These are phyloP conservation scores for Asobara japonica DNA, from an alignment of 1,140 invertebrate species.

Conservation along the genomic window DNA sequence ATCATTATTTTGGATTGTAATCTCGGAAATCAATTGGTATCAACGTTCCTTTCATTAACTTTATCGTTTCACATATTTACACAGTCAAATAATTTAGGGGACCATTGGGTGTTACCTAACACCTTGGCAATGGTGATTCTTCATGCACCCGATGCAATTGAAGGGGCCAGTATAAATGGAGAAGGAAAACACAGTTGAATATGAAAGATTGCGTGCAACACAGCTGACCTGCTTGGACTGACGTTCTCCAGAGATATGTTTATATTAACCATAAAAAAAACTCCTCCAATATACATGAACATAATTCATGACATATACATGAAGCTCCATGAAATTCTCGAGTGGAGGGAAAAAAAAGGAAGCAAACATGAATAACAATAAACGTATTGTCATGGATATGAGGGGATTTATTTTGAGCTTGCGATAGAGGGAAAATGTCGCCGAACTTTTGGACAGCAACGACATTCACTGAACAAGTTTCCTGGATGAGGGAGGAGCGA, in stretches of 20 bases:
- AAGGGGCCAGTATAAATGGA: background rate
- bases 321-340: background rate
- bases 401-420: background rate
- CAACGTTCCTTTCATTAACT: too few species aligned
- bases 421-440: background rate
- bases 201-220: slow-evolving; percentile 13
- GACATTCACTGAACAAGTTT: background rate
- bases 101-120: too few species aligned
- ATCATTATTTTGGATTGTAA: too few species aligned
- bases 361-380: background rate
- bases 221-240: background rate
- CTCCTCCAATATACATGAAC: background rate
- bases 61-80: too few species aligned
- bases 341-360: background rate
- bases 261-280: background rate
- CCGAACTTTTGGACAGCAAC: background rate
- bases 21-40: too few species aligned
- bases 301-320: background rate
- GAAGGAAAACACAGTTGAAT: background rate
- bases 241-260: background rate
- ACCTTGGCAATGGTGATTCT: background rate
- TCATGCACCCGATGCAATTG: background rate
- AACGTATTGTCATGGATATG: background rate
- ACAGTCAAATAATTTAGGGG: too few species aligned
- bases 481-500: background rate